These are phyloP conservation scores for Cheilosia soror DNA, from an alignment of 2,888 invertebrate genomes.

Conservation along the genomic window DNA sequence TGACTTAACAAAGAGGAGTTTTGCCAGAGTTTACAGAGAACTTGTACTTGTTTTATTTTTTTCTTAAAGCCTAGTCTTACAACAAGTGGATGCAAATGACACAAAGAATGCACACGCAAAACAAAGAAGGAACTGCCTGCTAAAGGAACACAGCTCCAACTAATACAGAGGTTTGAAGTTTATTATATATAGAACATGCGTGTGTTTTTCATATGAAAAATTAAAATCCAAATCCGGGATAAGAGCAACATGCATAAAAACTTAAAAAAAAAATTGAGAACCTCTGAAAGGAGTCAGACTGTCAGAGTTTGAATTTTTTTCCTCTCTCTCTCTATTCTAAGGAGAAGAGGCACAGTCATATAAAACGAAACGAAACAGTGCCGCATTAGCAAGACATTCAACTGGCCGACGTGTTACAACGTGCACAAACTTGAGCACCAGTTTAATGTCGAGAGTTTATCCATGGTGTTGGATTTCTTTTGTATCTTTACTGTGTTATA, in stretches of 20 bases:
- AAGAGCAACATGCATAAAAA: conserved; percentile 25
- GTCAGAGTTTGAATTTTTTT: conserved; percentile 48
- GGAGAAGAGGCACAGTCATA: neutral
- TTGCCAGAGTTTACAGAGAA: conserved; percentile 50
- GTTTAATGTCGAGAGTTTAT: conserved; percentile 39
- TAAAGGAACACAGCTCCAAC: conserved; percentile 45
- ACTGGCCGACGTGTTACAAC: conserved; percentile 61
- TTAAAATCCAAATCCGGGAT: conserved; percentile 66
- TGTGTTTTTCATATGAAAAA: conserved; percentile 51
- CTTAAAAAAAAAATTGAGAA: neutral
- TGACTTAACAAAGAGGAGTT: conserved; percentile 55
- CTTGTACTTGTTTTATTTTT: conserved; percentile 65
- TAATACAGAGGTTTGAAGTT: conserved; percentile 20
- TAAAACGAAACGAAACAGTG: conserved; percentile 25
- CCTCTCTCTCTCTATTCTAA: conserved; percentile 2
- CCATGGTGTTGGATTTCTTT: conserved; percentile 68
- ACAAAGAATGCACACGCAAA: conserved; percentile 42
- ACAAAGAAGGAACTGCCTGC: conserved; percentile 31
- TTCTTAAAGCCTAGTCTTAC: conserved; percentile 10
- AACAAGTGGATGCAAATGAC: conserved; percentile 60
- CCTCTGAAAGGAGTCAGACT: conserved; percentile 51
- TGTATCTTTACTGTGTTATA: conserved; percentile 43
- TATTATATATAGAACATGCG: conserved; percentile 36
- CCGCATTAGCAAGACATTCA: conserved; percentile 60
- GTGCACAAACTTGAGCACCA: conserved; percentile 70